Conservation (phyloP, 2,888 invertebrate species). For the Pterostichus madidus region DNA sequence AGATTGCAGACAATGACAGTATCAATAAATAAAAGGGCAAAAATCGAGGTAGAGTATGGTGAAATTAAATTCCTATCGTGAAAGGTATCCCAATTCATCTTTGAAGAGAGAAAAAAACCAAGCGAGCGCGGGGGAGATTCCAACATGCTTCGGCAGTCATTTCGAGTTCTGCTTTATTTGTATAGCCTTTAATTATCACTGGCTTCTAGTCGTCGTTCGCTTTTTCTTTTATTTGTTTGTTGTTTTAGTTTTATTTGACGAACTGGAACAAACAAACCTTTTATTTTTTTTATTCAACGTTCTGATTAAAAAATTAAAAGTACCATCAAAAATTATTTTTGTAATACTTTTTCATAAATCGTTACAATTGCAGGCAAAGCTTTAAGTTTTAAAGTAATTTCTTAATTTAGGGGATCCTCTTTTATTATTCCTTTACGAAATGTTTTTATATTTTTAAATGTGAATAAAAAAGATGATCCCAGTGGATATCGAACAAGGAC, state of each 20-base stretch:
- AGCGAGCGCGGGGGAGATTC: neutral
- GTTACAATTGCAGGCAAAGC: too few relatives aligned
- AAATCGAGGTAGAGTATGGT: conserved; percentile 8
- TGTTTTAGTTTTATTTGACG: conserved; percentile 65
- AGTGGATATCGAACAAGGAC: too few relatives aligned
- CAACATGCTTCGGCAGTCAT: conserved; percentile 62
- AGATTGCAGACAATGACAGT: too few relatives aligned
- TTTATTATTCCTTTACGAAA: too few relatives aligned
- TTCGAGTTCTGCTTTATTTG: conserved; percentile 65
- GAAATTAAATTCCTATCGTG: conserved; percentile 58
- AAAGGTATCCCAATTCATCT: conserved; percentile 62
- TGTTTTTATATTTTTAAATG: too few relatives aligned
- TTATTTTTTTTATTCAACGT: conserved; percentile 50
- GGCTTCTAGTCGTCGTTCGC: conserved; percentile 50
- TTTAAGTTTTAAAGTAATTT: too few relatives aligned
- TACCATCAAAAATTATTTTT: neutral
- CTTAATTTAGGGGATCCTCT: too few relatives aligned
- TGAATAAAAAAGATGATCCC: too few relatives aligned
- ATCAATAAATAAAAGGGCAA: neutral
- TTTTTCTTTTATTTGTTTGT: conserved; percentile 55
- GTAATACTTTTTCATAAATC: neutral
- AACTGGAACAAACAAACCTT: conserved; percentile 63
- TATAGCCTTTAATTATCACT: conserved; percentile 66
- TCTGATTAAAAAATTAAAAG: conserved; percentile 57
- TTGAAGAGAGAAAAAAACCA: conserved; percentile 12